Percentiles rank a stretch among this genome's conserved stretches.
These are phyloP conservation scores for Mirza zaza DNA, from an alignment of 2,113 vertebrate species.

Conservation along the genomic window DNA sequence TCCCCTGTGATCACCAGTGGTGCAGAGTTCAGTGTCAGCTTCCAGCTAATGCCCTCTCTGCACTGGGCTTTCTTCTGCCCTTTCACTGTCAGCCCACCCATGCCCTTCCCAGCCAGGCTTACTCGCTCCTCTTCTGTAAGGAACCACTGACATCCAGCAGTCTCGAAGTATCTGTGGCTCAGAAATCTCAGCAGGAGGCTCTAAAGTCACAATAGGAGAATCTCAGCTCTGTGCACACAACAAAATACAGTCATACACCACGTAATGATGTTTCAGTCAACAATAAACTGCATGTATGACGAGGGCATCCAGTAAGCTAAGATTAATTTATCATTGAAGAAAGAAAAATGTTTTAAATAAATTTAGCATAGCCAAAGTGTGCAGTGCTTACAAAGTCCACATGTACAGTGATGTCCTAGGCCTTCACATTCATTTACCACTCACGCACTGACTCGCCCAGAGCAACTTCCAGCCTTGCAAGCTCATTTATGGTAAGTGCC, in stretches of 20 bases:
- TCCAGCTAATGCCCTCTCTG: too few species aligned
- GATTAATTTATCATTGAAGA: not conserved
- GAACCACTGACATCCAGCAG: not conserved
- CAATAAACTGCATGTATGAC: not conserved
- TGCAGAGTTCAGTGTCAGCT: not conserved
- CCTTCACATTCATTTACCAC: not conserved
- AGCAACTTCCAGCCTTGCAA: not conserved
- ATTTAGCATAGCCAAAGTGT: not conserved
- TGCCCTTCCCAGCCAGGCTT: not conserved
- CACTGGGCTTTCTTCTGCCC: not conserved
- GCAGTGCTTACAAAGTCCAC: not conserved
- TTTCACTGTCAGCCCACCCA: not conserved
- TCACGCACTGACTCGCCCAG: not conserved
- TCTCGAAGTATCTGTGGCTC: constrained; percentile 1
- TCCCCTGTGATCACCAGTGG: fast-evolving
- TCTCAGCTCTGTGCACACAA: constrained; percentile 2
- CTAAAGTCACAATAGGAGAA: constrained; percentile 8
- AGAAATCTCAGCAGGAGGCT: constrained; percentile 55
- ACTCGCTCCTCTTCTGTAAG: not conserved
- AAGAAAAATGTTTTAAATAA: not conserved
- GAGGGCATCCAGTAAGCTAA: not conserved
- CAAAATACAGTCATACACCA: not conserved
- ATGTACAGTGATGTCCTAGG: not conserved
- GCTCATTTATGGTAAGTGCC: not conserved
- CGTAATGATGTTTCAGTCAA: not conserved